Conservation (phyloP, 2,888 invertebrate species). For the Hirtodrosophila histrioides region DNA sequence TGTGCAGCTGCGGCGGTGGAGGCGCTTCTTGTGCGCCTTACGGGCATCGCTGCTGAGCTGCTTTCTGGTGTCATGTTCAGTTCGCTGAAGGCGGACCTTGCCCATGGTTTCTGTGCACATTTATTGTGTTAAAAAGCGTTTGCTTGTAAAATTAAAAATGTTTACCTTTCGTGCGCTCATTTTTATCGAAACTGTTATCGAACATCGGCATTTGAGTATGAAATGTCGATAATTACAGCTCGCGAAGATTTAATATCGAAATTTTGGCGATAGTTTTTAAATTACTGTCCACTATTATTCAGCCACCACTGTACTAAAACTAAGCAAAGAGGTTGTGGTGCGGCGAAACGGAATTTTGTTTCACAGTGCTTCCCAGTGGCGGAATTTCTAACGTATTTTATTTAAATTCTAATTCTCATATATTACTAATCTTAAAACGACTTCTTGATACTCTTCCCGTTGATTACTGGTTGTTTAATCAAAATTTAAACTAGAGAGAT, state of each 20-base stretch:
- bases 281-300: neutral
- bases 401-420: too few species aligned
- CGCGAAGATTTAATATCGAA: neutral
- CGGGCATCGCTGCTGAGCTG: slow-evolving; percentile 11
- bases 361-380: slow-evolving; percentile 2
- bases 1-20: slow-evolving; percentile 12
- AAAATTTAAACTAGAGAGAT: too few species aligned
- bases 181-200: slow-evolving; percentile 23
- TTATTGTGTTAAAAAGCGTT: neutral
- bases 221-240: neutral
- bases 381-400: neutral
- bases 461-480: too few species aligned
- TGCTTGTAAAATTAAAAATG: slow-evolving; percentile 30
- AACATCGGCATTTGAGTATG: neutral
- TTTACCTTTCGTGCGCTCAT: slow-evolving; percentile 70
- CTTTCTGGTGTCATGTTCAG: slow-evolving; percentile 33
- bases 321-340: neutral
- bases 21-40: slow-evolving; percentile 41
- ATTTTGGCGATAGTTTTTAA: too few species aligned
- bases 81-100: slow-evolving; percentile 73
- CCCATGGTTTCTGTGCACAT: slow-evolving; percentile 70
- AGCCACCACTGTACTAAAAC: neutral
- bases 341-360: neutral
- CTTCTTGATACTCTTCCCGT: too few species aligned
- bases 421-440: too few species aligned